These are phyloP conservation scores for Drosophila monieri DNA, from an alignment of 2,888 invertebrate genomes.

Conservation along the genomic window DNA sequence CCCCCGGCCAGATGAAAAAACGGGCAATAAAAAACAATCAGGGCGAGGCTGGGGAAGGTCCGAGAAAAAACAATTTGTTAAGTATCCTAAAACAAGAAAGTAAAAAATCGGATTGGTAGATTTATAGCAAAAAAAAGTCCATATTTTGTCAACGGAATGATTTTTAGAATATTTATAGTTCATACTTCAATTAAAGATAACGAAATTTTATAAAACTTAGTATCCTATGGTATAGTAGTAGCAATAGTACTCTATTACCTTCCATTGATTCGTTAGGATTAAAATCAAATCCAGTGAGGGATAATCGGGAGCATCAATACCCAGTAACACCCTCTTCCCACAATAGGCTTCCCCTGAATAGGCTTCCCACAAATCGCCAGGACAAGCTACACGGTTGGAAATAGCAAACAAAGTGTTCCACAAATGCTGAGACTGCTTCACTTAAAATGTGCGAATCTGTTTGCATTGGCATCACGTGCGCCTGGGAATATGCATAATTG, in stretches of 20 bases:
- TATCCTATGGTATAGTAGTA: too few relatives aligned
- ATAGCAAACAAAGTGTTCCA: slow-evolving; percentile 3
- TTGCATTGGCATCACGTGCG: slow-evolving; percentile 33
- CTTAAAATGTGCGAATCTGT: slow-evolving; percentile 3
- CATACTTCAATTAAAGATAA: too few relatives aligned
- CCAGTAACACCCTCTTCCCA: too few relatives aligned
- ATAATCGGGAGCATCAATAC: too few relatives aligned
- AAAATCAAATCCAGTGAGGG: not conserved
- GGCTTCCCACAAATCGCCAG: not conserved
- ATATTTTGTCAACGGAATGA: too few relatives aligned
- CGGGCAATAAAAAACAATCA: slow-evolving; percentile 64
- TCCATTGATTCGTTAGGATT: too few relatives aligned
- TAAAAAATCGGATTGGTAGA: slow-evolving; percentile 5
- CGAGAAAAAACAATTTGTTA: slow-evolving; percentile 55
- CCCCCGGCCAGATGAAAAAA: slow-evolving; percentile 61
- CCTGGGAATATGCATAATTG: slow-evolving; percentile 70
- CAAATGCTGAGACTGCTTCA: not conserved
- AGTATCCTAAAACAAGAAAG: slow-evolving; percentile 36
- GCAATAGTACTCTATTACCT: too few relatives aligned
- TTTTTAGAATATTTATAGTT: too few relatives aligned
- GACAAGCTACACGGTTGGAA: not conserved
- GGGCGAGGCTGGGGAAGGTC: slow-evolving; percentile 26
- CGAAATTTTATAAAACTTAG: too few relatives aligned
- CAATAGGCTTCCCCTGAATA: too few relatives aligned
- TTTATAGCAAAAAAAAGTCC: too few relatives aligned